Evolutionary conservation across 2,113 vertebrate species (phyloP), one percentile per base, ranked within the genome.

Genomic region (Herpailurus yagouaroundi): DNA sequence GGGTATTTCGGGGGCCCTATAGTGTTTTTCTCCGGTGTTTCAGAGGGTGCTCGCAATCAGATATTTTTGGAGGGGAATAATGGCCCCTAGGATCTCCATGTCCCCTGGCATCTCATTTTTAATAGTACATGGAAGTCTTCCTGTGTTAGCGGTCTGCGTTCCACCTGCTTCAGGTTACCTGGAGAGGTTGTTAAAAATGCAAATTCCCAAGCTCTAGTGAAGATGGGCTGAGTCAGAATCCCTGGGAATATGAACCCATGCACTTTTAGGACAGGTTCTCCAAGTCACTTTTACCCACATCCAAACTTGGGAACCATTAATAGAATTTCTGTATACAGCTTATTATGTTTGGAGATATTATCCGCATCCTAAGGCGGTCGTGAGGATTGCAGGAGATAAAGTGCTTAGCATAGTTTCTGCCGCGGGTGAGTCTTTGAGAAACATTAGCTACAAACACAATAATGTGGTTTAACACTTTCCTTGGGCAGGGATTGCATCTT

Each of bases 401-500:
- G 23, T 48, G 82, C 69, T 92, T 84, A 89, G 79, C 52, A 82
- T 14, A 14, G 25, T 77, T 60, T 86, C 66, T 87, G 16, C 64
- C 23, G 2, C 45, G 5, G 31, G 10, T 31, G 1, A 93, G 19
- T 87, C 38, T 10, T 91, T 80, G 31, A 69, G 41, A 83, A 90
- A 74, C 41, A 18, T 19, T 80, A 76, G 29, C 29, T 84, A 8
- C 29, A 73, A 29, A 85, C 13, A 57, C n/a, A 64, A 18, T 52
- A 55, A 15, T 19, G 7, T 45, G 27, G 7, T 64, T 74, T 13
- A 11, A 29, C 25, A 16, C 25, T 57, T 89, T 94, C 63, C 15
- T 21, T 73, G 19, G 23, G 5, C 25, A 60, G 50, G 36, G 36
- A 84, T 71, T 68, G 1, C 14, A 41, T 73, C 25, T 68, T 21